Conservation (phyloP, 64 coral and sea anemone species). For the Stichodactyla helianthus region DNA sequence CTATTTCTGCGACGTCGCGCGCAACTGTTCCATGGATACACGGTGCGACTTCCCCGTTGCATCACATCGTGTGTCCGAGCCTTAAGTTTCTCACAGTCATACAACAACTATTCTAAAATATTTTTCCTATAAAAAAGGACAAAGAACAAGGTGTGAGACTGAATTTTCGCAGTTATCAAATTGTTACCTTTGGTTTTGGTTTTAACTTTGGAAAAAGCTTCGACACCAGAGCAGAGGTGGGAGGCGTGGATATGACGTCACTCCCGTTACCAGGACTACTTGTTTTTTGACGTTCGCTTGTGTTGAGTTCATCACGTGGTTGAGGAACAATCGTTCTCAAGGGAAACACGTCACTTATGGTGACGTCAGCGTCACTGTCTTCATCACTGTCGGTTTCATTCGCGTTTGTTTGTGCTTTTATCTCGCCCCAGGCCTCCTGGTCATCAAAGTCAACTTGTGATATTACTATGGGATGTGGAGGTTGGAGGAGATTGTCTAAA, state of each 20-base stretch:
- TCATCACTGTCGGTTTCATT: slow-evolving; percentile 36
- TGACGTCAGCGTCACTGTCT: slow-evolving; percentile 56
- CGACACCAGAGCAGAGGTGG: slow-evolving; percentile 80
- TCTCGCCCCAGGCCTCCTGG: slow-evolving; percentile 76
- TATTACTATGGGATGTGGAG: neutral
- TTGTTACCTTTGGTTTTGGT: slow-evolving; percentile 48
- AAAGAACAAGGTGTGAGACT: no score
- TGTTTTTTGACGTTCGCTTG: neutral
- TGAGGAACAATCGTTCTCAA: neutral
- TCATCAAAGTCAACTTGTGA: slow-evolving; percentile 76
- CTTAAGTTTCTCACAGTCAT: no score
- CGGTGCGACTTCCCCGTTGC: no score
- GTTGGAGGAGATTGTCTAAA: neutral
- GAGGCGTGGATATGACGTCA: slow-evolving; percentile 59
- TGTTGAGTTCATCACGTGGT: neutral
- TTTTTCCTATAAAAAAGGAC: no score
- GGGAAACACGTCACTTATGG: slow-evolving; percentile 71
- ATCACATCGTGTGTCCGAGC: no score
- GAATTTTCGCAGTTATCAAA: neutral
- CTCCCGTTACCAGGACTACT: neutral
- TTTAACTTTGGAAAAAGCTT: slow-evolving; percentile 97
- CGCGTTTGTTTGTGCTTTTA: slow-evolving; percentile 45
- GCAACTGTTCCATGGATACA: no score
- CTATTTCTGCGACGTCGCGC: no score
- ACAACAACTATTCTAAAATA: no score